Percentiles rank a stretch among this genome's conserved stretches.
Conservation (phyloP, 2,888 invertebrate species). For the Loripinus fragilis region DNA sequence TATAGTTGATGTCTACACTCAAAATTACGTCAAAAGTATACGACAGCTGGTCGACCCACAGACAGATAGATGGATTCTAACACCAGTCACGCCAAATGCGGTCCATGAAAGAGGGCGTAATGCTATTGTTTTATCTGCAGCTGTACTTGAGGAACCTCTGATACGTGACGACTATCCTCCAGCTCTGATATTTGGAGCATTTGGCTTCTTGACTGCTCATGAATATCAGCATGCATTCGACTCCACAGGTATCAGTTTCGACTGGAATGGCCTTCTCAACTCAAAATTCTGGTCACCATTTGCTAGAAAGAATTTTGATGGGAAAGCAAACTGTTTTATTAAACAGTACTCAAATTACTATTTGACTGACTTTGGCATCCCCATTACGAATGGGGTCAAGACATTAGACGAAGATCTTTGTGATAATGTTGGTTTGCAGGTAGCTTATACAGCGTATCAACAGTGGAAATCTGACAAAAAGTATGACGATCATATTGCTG, state of each 20-base stretch:
- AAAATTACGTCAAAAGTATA: conserved; percentile 19
- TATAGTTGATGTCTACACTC: conserved; percentile 6
- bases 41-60: conserved; percentile 11
- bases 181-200: conserved; percentile 29
- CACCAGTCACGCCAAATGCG: conserved; percentile 11
- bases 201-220: conserved; percentile 29
- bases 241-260: conserved; percentile 25
- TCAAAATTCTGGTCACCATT: conserved; percentile 16
- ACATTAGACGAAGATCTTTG: conserved; percentile 34
- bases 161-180: conserved; percentile 19
- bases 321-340: conserved; percentile 21
- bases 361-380: conserved; percentile 20
- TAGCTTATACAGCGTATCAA: conserved; percentile 30
- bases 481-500: neutral
- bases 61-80: conserved; percentile 22
- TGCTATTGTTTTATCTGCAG: conserved; percentile 25
- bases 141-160: conserved; percentile 22
- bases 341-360: conserved; percentile 34
- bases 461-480: conserved; percentile 15
- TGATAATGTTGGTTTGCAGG: conserved; percentile 24
- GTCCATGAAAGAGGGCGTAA: conserved; percentile 23
- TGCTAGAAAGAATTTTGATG: neutral
- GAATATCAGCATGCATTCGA: conserved; percentile 39
- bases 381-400: conserved; percentile 24
- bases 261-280: conserved; percentile 28